Conservation (phyloP, 2,888 invertebrate species). For the Thereva nobilitata region DNA sequence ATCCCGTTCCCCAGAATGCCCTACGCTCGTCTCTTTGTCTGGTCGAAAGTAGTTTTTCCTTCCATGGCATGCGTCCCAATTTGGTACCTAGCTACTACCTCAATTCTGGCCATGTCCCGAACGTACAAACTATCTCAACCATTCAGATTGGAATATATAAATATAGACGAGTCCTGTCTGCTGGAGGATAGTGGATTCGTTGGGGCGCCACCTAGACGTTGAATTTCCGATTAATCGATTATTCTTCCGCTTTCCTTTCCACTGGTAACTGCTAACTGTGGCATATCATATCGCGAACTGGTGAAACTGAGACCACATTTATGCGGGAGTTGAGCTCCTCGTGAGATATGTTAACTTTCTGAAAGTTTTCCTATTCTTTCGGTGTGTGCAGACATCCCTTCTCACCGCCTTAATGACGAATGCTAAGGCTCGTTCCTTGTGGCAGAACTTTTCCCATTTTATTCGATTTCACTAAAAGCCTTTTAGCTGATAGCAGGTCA, state of each 20-base stretch:
- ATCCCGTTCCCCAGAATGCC: too few relatives aligned
- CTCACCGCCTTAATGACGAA: conserved; percentile 27
- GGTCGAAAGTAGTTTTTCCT: conserved; percentile 22
- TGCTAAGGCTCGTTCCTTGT: conserved; percentile 9
- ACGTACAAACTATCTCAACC: conserved; percentile 5
- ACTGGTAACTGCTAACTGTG: conserved; percentile 46
- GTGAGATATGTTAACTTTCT: conserved; percentile 36
- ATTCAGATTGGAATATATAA: conserved; percentile 26
- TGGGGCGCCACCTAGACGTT: conserved; percentile 77
- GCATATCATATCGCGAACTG: conserved; percentile 29
- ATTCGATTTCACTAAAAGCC: conserved; percentile 35
- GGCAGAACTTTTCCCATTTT: conserved; percentile 18
- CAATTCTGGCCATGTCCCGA: conserved; percentile 25
- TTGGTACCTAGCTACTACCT: conserved; percentile 34
- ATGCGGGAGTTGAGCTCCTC: conserved; percentile 26
- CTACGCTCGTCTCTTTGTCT: conserved; percentile 24
- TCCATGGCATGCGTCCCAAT: conserved; percentile 37
- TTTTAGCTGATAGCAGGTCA: conserved; percentile 2
- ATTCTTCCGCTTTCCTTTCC: conserved; percentile 65
- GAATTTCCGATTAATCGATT: conserved; percentile 80
- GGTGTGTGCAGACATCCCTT: conserved; percentile 27
- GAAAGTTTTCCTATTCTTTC: conserved; percentile 37
- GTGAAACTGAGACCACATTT: conserved; percentile 24
- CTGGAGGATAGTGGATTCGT: conserved; percentile 26
- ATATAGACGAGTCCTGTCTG: conserved; percentile 35